These are phyloP conservation scores for Dryadula phaetusa DNA, from an alignment of 2,888 invertebrate species.

Conservation along the genomic window DNA sequence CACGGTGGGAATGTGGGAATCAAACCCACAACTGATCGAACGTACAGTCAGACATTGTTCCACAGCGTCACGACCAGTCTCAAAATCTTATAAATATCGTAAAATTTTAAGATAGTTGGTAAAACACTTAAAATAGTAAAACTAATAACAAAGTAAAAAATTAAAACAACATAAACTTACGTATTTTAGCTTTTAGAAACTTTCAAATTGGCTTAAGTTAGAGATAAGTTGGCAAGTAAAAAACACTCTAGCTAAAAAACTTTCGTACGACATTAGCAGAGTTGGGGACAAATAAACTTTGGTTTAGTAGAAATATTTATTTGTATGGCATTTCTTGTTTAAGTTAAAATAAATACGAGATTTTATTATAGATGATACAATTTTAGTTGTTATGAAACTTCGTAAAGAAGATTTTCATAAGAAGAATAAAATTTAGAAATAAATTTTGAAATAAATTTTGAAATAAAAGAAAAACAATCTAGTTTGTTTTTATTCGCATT, in stretches of 20 bases:
- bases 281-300: not conserved
- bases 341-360: not conserved
- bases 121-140: no score
- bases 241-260: slow-evolving; percentile 12
- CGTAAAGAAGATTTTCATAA: no score
- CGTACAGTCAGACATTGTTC: no score
- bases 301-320: not conserved
- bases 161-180: not conserved
- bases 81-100: no score
- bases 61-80: no score
- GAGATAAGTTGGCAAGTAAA: slow-evolving; percentile 3
- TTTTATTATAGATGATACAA: not conserved
- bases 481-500: no score
- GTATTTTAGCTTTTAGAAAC: not conserved
- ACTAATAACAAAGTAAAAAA: not conserved
- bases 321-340: not conserved
- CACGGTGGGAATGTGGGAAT: no score
- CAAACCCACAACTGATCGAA: no score
- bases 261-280: not conserved
- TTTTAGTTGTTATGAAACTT: not conserved
- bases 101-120: no score
- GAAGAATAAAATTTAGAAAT: no score
- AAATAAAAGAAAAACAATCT: no score
- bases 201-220: slow-evolving; percentile 10
- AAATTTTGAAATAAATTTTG: no score